Evolutionary conservation across 2,113 vertebrate species (phyloP).

Genomic region (Ailurus styani): DNA sequence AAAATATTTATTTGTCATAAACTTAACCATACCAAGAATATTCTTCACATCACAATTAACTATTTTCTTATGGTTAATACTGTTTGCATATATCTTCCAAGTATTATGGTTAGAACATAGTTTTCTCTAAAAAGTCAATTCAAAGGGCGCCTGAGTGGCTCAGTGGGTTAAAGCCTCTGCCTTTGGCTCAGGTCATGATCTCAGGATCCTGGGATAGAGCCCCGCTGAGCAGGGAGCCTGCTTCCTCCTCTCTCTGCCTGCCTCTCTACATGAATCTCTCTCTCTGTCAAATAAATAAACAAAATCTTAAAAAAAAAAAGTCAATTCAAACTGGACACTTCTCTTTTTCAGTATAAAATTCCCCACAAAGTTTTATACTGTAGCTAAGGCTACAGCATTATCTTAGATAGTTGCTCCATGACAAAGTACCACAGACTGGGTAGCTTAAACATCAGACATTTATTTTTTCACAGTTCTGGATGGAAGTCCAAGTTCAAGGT

Average conservation of each 20-base stretch:
- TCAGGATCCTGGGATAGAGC: no score
- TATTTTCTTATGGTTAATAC: not conserved
- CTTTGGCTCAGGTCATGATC: no score
- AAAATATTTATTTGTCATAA: not conserved
- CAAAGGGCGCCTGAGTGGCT: no score
- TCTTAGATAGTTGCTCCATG: not conserved
- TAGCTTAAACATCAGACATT: not conserved
- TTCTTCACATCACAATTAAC: not conserved
- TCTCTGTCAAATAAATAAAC: no score
- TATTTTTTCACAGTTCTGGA: not conserved
- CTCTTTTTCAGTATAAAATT: not conserved
- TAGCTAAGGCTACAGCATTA: not conserved
- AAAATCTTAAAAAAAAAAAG: no score
- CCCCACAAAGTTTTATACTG: not conserved
- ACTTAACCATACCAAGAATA: not conserved
- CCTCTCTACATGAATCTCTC: no score
- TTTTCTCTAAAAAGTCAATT: not conserved
- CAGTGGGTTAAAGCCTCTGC: no score
- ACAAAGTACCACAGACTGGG: not conserved
- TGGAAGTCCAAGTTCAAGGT: not conserved
- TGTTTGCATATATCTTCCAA: not conserved
- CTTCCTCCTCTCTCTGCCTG: no score
- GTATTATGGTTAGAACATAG: not conserved
- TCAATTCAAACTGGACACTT: not conserved
- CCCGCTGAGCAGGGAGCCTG: no score